Evolutionary conservation across 2,113 vertebrate species (phyloP), one percentile per base, ranked within the genome.

Genomic region (Xenopus laevis): DNA sequence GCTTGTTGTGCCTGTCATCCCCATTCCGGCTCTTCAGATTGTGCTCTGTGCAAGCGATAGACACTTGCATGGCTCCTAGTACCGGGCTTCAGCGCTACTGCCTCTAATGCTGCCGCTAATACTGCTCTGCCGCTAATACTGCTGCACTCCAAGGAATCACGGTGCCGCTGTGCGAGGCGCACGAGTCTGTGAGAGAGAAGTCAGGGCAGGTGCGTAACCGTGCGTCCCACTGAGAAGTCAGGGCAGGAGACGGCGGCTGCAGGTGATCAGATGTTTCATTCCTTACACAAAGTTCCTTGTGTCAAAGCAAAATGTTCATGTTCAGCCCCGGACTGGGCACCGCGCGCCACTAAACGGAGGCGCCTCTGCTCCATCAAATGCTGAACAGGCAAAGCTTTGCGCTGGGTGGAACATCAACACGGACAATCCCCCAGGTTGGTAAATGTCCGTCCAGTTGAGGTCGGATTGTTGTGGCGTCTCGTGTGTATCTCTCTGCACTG

Each of bases 11-110:
- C 12, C 91, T 83, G 79, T 93, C 92, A 78, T 99, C 97, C 63
- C 95, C 96, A 87, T 97, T 99, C 33, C 96, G 92, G 74, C 93
- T 90, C 91, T 98, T 99, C 85, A 99, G 82, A 86, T 95, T 98
- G 88, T 98, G 97, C 82, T 99, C 97, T 0, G 96, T 99, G 87
- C 97, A 99, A 82, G 97, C 97, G 76, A 99, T 98, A 83, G 97
- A 99, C 89, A 99, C 97, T 91, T 99, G 97, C 97, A 99, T 99
- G 87, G 85, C 85, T 92, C 12, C 47, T 12, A 13, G 3, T 58
- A 1, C 18, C 2, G 55, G 11, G 47, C 2, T 16, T 50, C 47
- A 16, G 12, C 15, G 12, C 47, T 27, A 4, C 23, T 27, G 23
- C 23, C 4, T 1, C 23, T 27, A 27, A 27, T 27, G 23, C 23